phyloP scores from a whole-genome alignment of 2,797 vertebrate species.

The Mormyrus hasselquistii region DNA sequence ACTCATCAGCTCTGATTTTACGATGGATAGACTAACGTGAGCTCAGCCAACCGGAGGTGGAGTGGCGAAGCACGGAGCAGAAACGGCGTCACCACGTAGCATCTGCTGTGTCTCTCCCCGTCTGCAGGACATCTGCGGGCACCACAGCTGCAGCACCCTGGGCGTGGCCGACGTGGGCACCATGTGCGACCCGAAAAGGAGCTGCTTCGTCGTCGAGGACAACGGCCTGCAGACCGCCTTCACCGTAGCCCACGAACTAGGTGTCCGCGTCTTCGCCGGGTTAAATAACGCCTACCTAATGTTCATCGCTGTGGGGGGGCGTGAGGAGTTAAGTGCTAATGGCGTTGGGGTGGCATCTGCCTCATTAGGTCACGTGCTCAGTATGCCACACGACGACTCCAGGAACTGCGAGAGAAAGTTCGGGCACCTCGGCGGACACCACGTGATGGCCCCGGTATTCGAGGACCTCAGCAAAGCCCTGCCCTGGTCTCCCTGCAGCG shows the following conservation, averaged over 20 bases:
- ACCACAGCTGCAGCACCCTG: slow-evolving; percentile 82
- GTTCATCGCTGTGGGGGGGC: neutral
- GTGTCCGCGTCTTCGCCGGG: slow-evolving; percentile 46
- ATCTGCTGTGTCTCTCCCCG: slow-evolving; percentile 19
- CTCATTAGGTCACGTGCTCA: slow-evolving; percentile 83
- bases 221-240: slow-evolving; percentile 88
- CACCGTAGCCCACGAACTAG: slow-evolving; percentile 89
- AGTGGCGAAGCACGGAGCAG: slow-evolving; percentile 27
- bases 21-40: slow-evolving; percentile 51
- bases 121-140: slow-evolving; percentile 84
- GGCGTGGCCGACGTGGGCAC: slow-evolving; percentile 88
- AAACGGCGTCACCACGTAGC: slow-evolving; percentile 14
- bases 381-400: slow-evolving; percentile 94
- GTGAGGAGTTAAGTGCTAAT: neutral
- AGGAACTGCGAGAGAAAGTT: slow-evolving; percentile 81
- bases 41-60: slow-evolving; percentile 44
- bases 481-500: slow-evolving; percentile 94
- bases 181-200: slow-evolving; percentile 90
- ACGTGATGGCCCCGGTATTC: slow-evolving; percentile 86
- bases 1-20: slow-evolving; percentile 51
- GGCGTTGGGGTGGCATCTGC: neutral
- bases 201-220: slow-evolving; percentile 91
- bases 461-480: slow-evolving; percentile 76
- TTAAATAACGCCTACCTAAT: neutral
- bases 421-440: slow-evolving; percentile 71